These are phyloP conservation scores for Gymnocheta viridis DNA, from an alignment of 2,888 invertebrate genomes.

Conservation along the genomic window DNA sequence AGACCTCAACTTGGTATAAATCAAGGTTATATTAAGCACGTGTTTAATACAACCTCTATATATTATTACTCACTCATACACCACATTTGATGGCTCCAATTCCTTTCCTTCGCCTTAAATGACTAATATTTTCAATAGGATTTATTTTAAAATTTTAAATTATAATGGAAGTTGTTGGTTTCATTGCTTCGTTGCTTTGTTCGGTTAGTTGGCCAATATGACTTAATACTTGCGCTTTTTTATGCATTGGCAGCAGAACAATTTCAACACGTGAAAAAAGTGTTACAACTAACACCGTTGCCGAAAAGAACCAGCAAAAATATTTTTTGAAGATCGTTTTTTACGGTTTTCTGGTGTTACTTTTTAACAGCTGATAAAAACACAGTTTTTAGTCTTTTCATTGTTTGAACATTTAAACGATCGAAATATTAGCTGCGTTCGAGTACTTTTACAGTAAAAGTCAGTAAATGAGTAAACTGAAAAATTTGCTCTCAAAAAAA, in stretches of 20 bases:
- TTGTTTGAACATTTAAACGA: too few species aligned
- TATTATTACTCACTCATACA: conserved; percentile 32
- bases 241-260: neutral
- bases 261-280: conserved; percentile 25
- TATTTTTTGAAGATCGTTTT: too few species aligned
- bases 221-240: conserved; percentile 39
- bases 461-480: too few species aligned
- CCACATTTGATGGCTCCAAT: conserved; percentile 4
- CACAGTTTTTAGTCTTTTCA: too few species aligned
- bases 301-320: neutral
- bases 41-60: neutral
- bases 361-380: too few species aligned
- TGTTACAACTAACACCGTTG: conserved; percentile 28
- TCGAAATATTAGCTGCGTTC: too few species aligned
- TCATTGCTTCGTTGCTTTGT: conserved; percentile 26
- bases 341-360: too few species aligned
- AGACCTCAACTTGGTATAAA: neutral
- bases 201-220: conserved; percentile 43
- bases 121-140: conserved; percentile 5
- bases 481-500: too few species aligned
- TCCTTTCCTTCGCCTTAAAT: neutral
- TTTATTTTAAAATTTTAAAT: conserved; percentile 48
- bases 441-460: too few species aligned
- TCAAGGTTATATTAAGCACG: conserved; percentile 42
- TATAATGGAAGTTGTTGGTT: conserved; percentile 17